phyloP scores from a whole-genome alignment of 2,888 invertebrate genomes.

The Tortricodes alternella region DNA sequence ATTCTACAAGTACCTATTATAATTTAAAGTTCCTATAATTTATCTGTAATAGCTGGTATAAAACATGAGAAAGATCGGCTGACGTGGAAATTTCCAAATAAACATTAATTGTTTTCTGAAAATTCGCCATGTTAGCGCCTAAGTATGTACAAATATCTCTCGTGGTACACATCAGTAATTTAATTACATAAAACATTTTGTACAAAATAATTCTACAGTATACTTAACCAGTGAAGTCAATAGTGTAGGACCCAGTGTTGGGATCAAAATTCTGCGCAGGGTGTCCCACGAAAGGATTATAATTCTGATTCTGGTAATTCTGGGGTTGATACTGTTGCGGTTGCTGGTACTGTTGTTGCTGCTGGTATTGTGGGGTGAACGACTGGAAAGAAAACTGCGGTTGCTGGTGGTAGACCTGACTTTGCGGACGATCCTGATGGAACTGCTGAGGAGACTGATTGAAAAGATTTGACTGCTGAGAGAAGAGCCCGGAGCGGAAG shows the following conservation, averaged over 20 bases:
- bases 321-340: slow-evolving; percentile 47
- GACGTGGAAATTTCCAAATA: too few relatives aligned
- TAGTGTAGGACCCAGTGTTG: slow-evolving; percentile 89
- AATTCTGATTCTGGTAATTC: slow-evolving; percentile 60
- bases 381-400: slow-evolving; percentile 71
- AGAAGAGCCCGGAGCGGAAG: slow-evolving; percentile 43
- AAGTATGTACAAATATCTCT: too few relatives aligned
- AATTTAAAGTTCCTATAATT: neutral
- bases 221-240: slow-evolving; percentile 86
- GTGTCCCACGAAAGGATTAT: slow-evolving; percentile 84
- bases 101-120: too few relatives aligned
- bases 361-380: slow-evolving; percentile 57
- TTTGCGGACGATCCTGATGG: slow-evolving; percentile 53
- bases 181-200: too few relatives aligned
- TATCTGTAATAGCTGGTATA: neutral
- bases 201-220: neutral
- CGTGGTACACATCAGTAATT: too few relatives aligned
- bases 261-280: slow-evolving; percentile 89
- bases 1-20: too few relatives aligned
- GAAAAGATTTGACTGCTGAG: slow-evolving; percentile 55
- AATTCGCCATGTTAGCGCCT: too few relatives aligned
- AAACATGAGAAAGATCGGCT: neutral
- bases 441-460: slow-evolving; percentile 62
- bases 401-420: slow-evolving; percentile 71
- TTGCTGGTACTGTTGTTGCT: slow-evolving; percentile 55